Evolutionary conservation across 2,113 vertebrate species (phyloP).

Genomic region (Galemys pyrenaicus): DNA sequence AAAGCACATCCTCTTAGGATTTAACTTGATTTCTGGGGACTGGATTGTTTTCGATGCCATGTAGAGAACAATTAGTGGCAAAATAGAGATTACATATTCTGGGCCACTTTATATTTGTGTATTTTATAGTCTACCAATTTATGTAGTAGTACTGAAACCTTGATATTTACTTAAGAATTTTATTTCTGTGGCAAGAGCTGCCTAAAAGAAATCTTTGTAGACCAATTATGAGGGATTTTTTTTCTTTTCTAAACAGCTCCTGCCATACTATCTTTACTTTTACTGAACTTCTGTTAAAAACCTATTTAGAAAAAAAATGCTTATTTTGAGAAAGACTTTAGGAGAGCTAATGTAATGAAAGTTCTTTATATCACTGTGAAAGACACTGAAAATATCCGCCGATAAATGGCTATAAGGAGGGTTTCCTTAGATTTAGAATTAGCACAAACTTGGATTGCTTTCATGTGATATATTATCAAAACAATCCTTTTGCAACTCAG

Average conservation of each 20-base stretch:
- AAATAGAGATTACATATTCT: neutral
- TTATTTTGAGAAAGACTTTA: slow-evolving; percentile 38
- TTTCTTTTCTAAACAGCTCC: neutral
- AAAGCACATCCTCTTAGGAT: neutral
- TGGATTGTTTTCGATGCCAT: neutral
- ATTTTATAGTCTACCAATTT: neutral
- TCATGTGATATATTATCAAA: neutral
- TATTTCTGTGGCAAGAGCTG: neutral
- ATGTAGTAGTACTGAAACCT: neutral
- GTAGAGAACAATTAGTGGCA: neutral
- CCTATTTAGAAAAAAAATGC: slow-evolving; percentile 14
- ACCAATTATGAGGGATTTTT: neutral
- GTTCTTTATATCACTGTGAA: neutral
- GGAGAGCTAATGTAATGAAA: neutral
- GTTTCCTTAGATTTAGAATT: slow-evolving; percentile 15
- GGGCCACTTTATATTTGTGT: neutral
- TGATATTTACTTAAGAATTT: slow-evolving; percentile 21
- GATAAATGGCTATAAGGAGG: neutral
- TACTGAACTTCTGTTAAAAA: slow-evolving; percentile 13
- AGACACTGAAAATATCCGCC: neutral
- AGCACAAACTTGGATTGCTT: neutral
- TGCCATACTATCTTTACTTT: neutral
- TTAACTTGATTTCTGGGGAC: neutral
- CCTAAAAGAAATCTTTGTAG: slow-evolving; percentile 23
- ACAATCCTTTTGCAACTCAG: neutral